Evolutionary conservation across 2,797 vertebrate genomes (phyloP).

Genomic region (Novumbra hubbsi): DNA sequence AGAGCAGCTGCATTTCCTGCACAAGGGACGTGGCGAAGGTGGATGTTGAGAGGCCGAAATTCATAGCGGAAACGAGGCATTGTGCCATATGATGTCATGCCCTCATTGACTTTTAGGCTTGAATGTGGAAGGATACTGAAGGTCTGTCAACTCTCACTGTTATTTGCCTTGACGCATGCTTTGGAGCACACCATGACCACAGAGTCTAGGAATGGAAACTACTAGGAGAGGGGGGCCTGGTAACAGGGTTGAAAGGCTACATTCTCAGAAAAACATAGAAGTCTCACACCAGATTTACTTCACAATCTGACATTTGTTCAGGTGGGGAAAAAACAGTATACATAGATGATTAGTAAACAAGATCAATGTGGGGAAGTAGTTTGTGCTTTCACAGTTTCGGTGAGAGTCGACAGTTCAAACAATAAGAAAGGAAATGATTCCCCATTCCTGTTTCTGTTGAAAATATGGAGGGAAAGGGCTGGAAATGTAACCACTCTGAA

Average conservation of each 20-base stretch:
- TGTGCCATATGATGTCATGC: conserved; percentile 72
- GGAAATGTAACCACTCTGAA: too few relatives aligned
- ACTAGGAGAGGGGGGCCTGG: conserved; percentile 25
- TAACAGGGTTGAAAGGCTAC: conserved; percentile 29
- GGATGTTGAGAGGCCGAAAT: conserved; percentile 45
- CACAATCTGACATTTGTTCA: too few relatives aligned
- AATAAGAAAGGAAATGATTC: too few relatives aligned
- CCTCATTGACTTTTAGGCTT: conserved; percentile 58
- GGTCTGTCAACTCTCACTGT: conserved; percentile 65
- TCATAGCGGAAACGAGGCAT: conserved; percentile 60
- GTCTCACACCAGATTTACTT: too few relatives aligned
- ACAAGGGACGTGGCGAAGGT: conserved; percentile 54
- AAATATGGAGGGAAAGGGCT: too few relatives aligned
- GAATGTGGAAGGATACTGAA: conserved; percentile 46
- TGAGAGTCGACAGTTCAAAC: too few relatives aligned
- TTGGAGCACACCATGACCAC: conserved; percentile 59
- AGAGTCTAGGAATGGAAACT: conserved; percentile 60
- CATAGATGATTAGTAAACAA: too few relatives aligned
- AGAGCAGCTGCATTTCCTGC: conserved; percentile 59
- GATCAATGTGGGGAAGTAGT: too few relatives aligned
- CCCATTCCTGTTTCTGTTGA: too few relatives aligned
- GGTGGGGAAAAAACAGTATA: too few relatives aligned
- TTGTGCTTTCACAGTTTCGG: too few relatives aligned
- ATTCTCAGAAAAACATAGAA: conserved; percentile 41
- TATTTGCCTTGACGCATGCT: conserved; percentile 65